Base-by-base conservation (phyloP, 2,888 invertebrate species). In the Scaptomyza caliginosa region DNA sequence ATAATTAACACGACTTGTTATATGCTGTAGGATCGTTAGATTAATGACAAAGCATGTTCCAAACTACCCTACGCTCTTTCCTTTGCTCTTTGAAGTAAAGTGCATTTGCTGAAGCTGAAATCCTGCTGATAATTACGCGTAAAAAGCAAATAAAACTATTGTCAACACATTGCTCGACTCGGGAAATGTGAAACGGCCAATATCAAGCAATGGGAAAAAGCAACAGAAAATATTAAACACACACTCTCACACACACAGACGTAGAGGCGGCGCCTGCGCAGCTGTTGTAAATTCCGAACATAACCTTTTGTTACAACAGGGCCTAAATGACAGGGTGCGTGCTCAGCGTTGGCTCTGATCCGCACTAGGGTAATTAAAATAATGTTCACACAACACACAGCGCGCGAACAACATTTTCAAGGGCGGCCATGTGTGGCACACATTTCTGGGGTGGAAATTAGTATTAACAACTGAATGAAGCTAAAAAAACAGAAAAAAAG, bases 121-220 rank as follows among this genome's bases (percentile, higher is more conserved):
- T 72, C 74, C 67, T 46, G 49, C 23, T 60, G 59, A 79, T 64
- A 67, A 67, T 49, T 66, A 60, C 58, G 76, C 71, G 71, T 72
- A 80, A 83, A 86, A 83, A 83, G 81, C 76, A 83, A 86, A 86
- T 81, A 83, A 77, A 81, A 74, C 70, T 48, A 77, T 81, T 83
- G 83, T 83, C 81, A 86, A 86, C 84, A 83, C 78, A 62, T 78
- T 60, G 49, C 60, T 38, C 63, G 43, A 54, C 64, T 71, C 65
- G 54, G 49, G 52, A 60, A 74, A 67, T 45, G 39, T 55, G 59
- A 58, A 74, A 64, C 68, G 62, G 65, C 51, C 58, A 75, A 74
- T 67, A 69, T 39, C 34, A 4, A 21, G 4, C 2, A 21, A 21
- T 21, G 4, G 16, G 4, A 34, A 16, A 34, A 34, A 16, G 2